phyloP scores from a whole-genome alignment of 1,140 invertebrate genomes.

The Apis florea region DNA sequence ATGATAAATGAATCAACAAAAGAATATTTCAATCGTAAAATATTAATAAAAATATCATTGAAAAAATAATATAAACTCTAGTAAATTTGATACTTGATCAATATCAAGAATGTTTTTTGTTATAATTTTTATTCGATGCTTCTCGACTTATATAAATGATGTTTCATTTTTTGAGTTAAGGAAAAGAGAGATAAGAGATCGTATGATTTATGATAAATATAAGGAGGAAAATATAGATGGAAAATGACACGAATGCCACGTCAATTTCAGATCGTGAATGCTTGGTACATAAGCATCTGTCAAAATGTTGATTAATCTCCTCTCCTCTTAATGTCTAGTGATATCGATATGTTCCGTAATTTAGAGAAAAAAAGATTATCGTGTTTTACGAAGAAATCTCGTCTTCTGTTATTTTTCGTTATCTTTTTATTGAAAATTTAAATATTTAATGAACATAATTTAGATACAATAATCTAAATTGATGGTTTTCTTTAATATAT shows the following conservation, averaged over 20 bases:
- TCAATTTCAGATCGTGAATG: constrained; percentile 9
- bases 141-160: background rate
- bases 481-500: too few species aligned
- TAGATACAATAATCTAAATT: too few species aligned
- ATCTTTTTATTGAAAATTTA: too few species aligned
- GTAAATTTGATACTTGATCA: too few species aligned
- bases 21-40: too few species aligned
- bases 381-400: background rate
- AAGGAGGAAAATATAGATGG: background rate
- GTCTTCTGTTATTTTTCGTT: background rate
- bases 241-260: constrained; percentile 9
- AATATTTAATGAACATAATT: too few species aligned
- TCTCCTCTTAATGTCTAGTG: constrained; percentile 11
- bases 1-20: too few species aligned
- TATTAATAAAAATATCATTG: too few species aligned
- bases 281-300: background rate
- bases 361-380: background rate
- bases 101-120: too few species aligned
- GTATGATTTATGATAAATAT: background rate
- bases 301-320: constrained; percentile 25
- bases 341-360: background rate
- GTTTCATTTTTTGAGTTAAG: background rate
- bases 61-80: too few species aligned
- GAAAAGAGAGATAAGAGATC: background rate
- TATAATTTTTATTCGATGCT: background rate